Evolutionary conservation across 2,888 invertebrate species (phyloP).

Genomic region (Himalopsyche japonica): DNA sequence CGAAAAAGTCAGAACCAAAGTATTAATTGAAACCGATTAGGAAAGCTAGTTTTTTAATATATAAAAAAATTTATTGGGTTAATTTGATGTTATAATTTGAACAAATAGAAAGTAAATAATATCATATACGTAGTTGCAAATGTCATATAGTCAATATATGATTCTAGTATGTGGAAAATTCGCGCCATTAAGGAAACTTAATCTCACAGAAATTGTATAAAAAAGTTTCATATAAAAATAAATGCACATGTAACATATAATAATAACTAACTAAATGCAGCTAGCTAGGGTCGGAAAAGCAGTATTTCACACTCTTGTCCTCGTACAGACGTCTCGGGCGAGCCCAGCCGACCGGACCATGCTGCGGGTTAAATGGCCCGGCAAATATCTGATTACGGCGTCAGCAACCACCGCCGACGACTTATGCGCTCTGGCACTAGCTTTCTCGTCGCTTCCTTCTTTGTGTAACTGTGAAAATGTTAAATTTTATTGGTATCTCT

Average conservation of each 20-base stretch:
- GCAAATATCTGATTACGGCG: conserved; percentile 40
- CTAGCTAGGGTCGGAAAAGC: background rate
- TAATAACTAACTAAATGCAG: background rate
- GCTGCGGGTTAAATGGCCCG: conserved; percentile 37
- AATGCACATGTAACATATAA: background rate
- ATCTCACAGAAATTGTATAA: too few relatives aligned
- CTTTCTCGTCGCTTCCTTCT: background rate
- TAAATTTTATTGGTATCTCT: background rate
- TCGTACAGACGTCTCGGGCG: conserved; percentile 25
- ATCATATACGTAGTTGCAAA: too few relatives aligned
- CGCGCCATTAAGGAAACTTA: too few relatives aligned
- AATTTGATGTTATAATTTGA: too few relatives aligned
- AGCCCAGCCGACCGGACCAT: conserved; percentile 20
- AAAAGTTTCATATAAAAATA: too few relatives aligned
- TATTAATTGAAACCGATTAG: too few relatives aligned
- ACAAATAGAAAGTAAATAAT: too few relatives aligned
- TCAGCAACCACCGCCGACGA: conserved; percentile 18
- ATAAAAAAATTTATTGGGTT: too few relatives aligned
- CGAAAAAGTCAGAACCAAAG: too few relatives aligned
- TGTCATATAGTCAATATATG: too few relatives aligned
- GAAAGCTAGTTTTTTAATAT: too few relatives aligned
- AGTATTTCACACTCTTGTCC: conserved; percentile 35
- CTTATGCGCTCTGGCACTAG: conserved; percentile 13
- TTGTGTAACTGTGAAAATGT: conserved; percentile 1
- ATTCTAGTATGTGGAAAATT: too few relatives aligned